Evolutionary conservation across 1,140 invertebrate species (phyloP).

Genomic region (Eriocheir sinensis): DNA sequence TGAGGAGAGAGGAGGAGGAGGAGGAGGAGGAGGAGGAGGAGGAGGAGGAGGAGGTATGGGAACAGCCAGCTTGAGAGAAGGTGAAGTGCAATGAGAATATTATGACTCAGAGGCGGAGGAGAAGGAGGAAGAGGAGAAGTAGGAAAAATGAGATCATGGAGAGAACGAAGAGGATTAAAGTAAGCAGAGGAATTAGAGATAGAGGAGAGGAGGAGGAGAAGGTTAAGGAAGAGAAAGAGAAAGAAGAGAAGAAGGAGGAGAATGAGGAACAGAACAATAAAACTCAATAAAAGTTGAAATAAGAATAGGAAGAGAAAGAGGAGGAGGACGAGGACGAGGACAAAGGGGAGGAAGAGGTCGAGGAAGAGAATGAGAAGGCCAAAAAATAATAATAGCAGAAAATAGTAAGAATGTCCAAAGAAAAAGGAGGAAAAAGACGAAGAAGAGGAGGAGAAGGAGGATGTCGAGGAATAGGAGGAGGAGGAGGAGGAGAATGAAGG

Average conservation of each 20-base stretch:
- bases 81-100: no score
- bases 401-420: not conserved
- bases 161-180: not conserved
- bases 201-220: not conserved
- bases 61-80: no score
- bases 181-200: not conserved
- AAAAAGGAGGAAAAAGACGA: not conserved
- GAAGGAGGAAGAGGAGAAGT: not conserved
- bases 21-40: not conserved
- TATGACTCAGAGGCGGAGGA: not conserved
- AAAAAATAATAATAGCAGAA: not conserved
- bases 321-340: not conserved
- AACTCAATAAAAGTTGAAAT: no score
- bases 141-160: no score
- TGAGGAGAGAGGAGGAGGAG: not conserved
- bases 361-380: not conserved
- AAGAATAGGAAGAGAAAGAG: not conserved
- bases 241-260: not conserved
- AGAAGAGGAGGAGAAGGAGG: no score
- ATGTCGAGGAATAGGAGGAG: no score
- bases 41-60: not conserved
- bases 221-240: not conserved
- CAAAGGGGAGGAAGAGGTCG: not conserved
- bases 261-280: no score
- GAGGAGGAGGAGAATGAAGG: no score